phyloP scores from a whole-genome alignment of 2,113 vertebrate genomes.

The Hemichromis elongatus region DNA sequence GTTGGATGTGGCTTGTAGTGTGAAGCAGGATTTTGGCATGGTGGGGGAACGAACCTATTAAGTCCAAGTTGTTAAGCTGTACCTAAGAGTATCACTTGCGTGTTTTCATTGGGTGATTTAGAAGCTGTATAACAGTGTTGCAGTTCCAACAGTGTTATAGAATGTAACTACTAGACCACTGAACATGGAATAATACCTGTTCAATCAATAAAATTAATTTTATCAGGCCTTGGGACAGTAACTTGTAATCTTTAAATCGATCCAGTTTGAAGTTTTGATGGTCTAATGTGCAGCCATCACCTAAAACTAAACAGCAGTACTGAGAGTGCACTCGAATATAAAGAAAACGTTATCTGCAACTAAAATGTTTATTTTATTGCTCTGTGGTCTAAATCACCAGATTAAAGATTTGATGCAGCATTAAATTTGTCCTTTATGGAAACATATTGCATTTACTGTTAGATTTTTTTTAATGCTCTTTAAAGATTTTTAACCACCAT shows the following conservation, averaged over 20 bases:
- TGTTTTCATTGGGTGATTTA: neutral
- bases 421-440: neutral
- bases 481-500: neutral
- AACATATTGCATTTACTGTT: neutral
- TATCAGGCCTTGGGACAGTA: neutral
- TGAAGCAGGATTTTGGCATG: neutral
- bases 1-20: neutral
- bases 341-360: neutral
- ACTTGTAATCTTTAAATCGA: neutral
- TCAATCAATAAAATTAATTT: neutral
- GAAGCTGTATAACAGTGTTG: neutral
- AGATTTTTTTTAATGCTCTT: rapidly evolving
- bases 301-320: neutral
- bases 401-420: neutral
- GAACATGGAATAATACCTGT: neutral
- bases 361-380: neutral
- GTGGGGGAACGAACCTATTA: neutral
- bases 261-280: rapidly evolving
- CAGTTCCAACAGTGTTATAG: too few species aligned
- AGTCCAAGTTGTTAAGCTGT: neutral
- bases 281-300: neutral
- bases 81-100: rapidly evolving
- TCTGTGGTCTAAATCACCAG: neutral
- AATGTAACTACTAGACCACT: neutral
- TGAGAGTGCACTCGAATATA: rapidly evolving